These are phyloP conservation scores for Smutsia gigantea DNA, from an alignment of 2,797 vertebrate species.

Conservation along the genomic window DNA sequence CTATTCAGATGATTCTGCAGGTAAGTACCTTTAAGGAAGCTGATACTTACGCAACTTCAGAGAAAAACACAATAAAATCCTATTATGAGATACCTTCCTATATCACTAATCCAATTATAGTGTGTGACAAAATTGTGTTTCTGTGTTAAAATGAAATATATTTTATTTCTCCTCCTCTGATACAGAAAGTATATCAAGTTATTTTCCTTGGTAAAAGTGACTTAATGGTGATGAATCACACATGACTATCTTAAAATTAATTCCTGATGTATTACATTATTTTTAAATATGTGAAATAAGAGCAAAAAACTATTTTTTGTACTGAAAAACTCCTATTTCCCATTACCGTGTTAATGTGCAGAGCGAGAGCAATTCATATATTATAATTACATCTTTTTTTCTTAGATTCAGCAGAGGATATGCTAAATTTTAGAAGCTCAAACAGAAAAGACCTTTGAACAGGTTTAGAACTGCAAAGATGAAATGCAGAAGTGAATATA, in stretches of 20 bases:
- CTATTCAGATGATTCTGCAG: slow-evolving; percentile 38
- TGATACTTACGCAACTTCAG: slow-evolving; percentile 65
- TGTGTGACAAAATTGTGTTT: slow-evolving; percentile 71
- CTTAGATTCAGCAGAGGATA: slow-evolving; percentile 65
- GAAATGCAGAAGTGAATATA: slow-evolving; percentile 61
- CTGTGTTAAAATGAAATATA: slow-evolving; percentile 72
- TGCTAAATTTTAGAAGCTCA: slow-evolving; percentile 73
- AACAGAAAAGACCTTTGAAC: slow-evolving; percentile 69
- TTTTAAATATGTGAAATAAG: slow-evolving; percentile 75
- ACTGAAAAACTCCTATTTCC: slow-evolving; percentile 54
- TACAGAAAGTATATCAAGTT: slow-evolving; percentile 67
- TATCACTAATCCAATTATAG: slow-evolving; percentile 72
- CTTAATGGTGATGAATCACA: slow-evolving; percentile 76
- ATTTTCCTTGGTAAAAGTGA: slow-evolving; percentile 74
- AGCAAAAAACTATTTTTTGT: slow-evolving; percentile 57
- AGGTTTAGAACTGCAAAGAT: slow-evolving; percentile 60
- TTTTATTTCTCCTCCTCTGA: slow-evolving; percentile 66
- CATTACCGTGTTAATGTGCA: slow-evolving; percentile 63
- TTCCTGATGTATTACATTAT: slow-evolving; percentile 72
- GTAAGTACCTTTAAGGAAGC: slow-evolving; percentile 44
- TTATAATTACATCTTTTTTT: slow-evolving; percentile 75
- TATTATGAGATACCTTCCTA: slow-evolving; percentile 68
- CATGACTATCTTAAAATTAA: slow-evolving; percentile 78
- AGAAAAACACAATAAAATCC: slow-evolving; percentile 65
- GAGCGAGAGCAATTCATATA: slow-evolving; percentile 61